phyloP scores from a whole-genome alignment of 1,140 invertebrate species.

The Achroia grisella region DNA sequence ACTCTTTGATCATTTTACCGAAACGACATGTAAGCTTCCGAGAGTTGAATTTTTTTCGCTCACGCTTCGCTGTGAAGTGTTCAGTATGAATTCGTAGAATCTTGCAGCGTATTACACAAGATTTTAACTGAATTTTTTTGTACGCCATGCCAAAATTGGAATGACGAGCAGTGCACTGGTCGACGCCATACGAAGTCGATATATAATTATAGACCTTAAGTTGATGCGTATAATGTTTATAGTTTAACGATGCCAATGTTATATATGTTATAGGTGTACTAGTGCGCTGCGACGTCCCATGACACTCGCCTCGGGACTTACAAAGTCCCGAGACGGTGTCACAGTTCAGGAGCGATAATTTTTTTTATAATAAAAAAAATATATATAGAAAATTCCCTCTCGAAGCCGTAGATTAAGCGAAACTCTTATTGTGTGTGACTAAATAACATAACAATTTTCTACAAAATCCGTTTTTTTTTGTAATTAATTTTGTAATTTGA shows the following conservation, averaged over 20 bases:
- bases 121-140: constrained; percentile 45
- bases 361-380: constrained; percentile 2
- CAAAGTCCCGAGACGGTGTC: background rate
- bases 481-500: constrained; percentile 44
- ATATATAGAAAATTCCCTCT: constrained; percentile 49
- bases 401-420: constrained; percentile 55
- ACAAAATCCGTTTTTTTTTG: constrained; percentile 52
- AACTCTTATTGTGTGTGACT: constrained; percentile 56
- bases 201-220: background rate
- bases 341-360: background rate
- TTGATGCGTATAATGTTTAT: constrained; percentile 2
- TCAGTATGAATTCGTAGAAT: constrained; percentile 39
- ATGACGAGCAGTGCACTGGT: background rate
- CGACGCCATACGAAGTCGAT: background rate
- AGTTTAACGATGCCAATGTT: constrained; percentile 2
- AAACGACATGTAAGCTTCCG: constrained; percentile 49
- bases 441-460: constrained; percentile 60
- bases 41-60: constrained; percentile 40
- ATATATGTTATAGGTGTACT: background rate
- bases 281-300: constrained; percentile 1
- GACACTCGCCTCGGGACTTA: background rate
- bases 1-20: constrained; percentile 57
- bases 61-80: constrained; percentile 13
- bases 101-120: constrained; percentile 38
- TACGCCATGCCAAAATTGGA: constrained; percentile 3